phyloP scores from a whole-genome alignment of 2,888 invertebrate species.

The Protophormia terraenovae region DNA sequence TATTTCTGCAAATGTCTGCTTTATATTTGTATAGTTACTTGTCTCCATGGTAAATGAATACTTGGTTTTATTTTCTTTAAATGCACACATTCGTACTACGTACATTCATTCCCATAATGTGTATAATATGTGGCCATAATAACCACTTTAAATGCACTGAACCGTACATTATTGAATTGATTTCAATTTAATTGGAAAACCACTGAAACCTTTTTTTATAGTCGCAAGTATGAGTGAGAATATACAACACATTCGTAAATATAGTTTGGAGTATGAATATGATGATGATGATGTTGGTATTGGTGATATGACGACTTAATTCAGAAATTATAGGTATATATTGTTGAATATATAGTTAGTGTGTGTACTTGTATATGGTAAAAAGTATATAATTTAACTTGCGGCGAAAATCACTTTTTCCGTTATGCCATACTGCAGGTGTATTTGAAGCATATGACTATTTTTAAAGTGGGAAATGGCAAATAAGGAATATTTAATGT shows the following conservation, averaged over 20 bases:
- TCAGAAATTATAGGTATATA: not conserved
- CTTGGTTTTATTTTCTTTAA: conserved; percentile 26
- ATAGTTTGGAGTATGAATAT: not conserved
- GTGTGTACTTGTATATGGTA: not conserved
- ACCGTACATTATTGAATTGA: conserved; percentile 79
- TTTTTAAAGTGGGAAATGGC: not conserved
- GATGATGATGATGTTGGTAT: not conserved
- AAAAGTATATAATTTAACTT: not conserved
- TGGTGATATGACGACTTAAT: not conserved
- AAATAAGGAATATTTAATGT: conserved; percentile 40
- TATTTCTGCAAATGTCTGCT: not conserved
- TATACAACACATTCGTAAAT: not conserved
- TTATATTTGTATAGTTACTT: not conserved
- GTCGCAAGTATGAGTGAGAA: conserved; percentile 20
- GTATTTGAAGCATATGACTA: conserved; percentile 16
- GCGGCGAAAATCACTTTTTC: conserved; percentile 5
- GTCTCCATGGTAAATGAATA: conserved; percentile 59
- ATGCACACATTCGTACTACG: not conserved
- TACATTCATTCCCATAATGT: conserved; percentile 48
- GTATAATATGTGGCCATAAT: conserved; percentile 69
- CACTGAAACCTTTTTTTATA: conserved; percentile 66
- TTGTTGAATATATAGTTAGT: not conserved
- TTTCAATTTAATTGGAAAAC: conserved; percentile 74
- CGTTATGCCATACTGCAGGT: not conserved
- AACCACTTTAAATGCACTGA: conserved; percentile 80